Percentiles rank a stretch among this genome's conserved stretches.
phyloP scores from a whole-genome alignment of 2,113 vertebrate species.

The Chlorocebus sabaeus region DNA sequence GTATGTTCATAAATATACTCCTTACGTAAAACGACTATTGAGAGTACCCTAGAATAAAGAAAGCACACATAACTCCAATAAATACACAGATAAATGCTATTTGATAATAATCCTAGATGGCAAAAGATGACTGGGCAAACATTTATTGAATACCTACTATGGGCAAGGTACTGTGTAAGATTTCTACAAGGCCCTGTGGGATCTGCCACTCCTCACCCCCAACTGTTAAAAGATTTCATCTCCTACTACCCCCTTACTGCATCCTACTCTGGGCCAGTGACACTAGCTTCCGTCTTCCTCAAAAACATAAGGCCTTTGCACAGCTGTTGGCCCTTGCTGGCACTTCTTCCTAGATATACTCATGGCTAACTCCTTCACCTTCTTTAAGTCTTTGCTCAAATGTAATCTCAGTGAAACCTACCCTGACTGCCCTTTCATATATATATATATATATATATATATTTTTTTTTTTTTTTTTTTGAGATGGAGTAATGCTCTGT shows the following conservation, averaged over 20 bases:
- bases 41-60: slow-evolving; percentile 26
- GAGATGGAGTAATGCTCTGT: too few relatives aligned
- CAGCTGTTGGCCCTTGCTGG: neutral
- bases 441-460: neutral
- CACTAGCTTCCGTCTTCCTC: neutral
- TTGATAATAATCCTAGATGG: neutral
- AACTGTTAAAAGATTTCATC: neutral
- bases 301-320: neutral
- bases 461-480: too few relatives aligned
- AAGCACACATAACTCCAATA: neutral
- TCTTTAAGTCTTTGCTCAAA: slow-evolving; percentile 17
- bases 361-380: neutral
- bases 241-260: neutral
- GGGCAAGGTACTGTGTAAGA: neutral
- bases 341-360: neutral
- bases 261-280: neutral
- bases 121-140: neutral
- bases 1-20: neutral
- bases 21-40: neutral
- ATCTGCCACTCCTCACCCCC: neutral
- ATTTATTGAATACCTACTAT: neutral
- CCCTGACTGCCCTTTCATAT: neutral
- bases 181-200: neutral
- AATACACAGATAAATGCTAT: neutral
- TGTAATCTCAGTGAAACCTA: neutral